Conservation (phyloP, 2,797 vertebrate genomes). For the Poecile montanus region DNA sequence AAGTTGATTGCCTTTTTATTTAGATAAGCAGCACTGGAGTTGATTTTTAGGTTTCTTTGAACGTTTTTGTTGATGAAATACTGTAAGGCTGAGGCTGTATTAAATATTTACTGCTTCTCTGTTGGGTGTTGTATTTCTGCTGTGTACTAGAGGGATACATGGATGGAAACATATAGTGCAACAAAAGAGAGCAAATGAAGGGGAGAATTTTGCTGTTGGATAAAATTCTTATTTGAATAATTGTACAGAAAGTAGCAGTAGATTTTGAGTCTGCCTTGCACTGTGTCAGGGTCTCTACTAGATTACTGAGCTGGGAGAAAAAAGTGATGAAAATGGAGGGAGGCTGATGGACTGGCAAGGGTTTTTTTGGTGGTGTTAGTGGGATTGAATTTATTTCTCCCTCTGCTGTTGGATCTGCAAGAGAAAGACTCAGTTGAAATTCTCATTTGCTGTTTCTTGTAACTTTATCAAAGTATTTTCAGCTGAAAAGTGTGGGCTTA, state of each 20-base stretch:
- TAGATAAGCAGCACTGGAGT: not conserved
- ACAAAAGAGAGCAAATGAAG: not conserved
- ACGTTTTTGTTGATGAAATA: not conserved
- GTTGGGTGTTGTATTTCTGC: not conserved
- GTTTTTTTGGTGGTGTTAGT: not conserved
- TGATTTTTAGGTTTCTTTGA: constrained; percentile 1
- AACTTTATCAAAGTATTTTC: not conserved
- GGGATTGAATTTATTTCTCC: not conserved
- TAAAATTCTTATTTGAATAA: not conserved
- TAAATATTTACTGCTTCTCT: constrained; percentile 8
- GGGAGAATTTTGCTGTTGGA: not conserved
- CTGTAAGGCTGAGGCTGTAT: not conserved
- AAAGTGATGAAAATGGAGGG: not conserved
- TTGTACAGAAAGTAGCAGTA: not conserved
- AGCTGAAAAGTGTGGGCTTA: not conserved
- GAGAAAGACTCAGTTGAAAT: not conserved
- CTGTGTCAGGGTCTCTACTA: not conserved
- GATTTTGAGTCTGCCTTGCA: not conserved
- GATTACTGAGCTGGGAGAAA: not conserved
- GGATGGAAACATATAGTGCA: not conserved
- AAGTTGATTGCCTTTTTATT: not conserved
- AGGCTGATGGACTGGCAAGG: not conserved
- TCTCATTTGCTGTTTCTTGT: not conserved
- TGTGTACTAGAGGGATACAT: not conserved
- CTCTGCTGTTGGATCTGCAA: accelerated